These are phyloP conservation scores for Danio albolineatus DNA, from an alignment of 2,797 vertebrate genomes.

Conservation along the genomic window DNA sequence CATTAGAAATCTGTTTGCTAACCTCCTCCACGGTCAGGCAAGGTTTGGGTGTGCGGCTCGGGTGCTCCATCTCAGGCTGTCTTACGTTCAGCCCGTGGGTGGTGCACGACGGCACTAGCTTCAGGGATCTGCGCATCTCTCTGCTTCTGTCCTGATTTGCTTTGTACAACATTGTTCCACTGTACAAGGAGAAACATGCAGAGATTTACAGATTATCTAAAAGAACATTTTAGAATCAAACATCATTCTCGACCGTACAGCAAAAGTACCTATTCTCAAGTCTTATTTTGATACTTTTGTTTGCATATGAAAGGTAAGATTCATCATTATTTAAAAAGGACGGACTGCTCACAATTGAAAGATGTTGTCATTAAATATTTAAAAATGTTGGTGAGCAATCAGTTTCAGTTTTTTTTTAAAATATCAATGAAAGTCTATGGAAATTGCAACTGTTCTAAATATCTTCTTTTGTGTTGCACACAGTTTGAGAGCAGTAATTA, in stretches of 20 bases:
- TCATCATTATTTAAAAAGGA: neutral
- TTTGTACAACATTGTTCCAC: conserved; percentile 49
- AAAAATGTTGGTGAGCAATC: too few species aligned
- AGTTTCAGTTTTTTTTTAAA: too few species aligned
- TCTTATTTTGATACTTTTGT: neutral
- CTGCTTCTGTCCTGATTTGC: conserved; percentile 63
- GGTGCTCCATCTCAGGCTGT: conserved; percentile 57
- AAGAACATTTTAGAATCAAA: neutral
- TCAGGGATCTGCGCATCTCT: conserved; percentile 73
- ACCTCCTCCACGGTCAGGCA: conserved; percentile 83
- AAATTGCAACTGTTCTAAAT: too few species aligned
- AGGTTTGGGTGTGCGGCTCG: conserved; percentile 73
- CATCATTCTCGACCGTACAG: neutral
- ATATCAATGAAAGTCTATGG: too few species aligned
- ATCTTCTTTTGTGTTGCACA: too few species aligned
- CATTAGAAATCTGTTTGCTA: neutral
- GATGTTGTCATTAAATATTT: too few species aligned
- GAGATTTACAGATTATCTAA: neutral
- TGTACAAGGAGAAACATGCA: conserved; percentile 37
- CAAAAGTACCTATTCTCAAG: neutral
- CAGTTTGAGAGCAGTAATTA: too few species aligned
- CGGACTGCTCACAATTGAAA: too few species aligned
- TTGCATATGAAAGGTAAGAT: neutral
- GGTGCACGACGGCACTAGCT: conserved; percentile 73
- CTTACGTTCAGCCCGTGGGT: conserved; percentile 54